These are phyloP conservation scores for Oostethus manadensis DNA, from an alignment of 2,113 vertebrate genomes.

Conservation along the genomic window DNA sequence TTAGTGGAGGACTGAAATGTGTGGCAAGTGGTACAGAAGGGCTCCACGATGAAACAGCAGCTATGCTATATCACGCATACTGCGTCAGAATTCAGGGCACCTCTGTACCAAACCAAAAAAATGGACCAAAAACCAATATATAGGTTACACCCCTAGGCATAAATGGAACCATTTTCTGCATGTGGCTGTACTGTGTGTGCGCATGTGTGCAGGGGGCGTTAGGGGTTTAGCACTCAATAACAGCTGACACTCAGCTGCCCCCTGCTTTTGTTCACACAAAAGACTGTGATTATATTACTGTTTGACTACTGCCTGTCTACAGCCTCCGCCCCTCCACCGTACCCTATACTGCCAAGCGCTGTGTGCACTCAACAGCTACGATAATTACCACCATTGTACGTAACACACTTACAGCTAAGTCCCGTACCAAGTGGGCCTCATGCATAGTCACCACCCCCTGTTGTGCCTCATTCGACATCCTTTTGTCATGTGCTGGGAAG, in stretches of 20 bases:
- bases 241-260: slow-evolving; percentile 75
- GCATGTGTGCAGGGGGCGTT: slow-evolving; percentile 45
- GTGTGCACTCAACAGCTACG: slow-evolving; percentile 64
- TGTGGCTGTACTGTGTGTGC: slow-evolving; percentile 38
- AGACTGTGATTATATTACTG: slow-evolving; percentile 78
- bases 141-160: background rate
- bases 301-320: slow-evolving; percentile 65
- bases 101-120: no score
- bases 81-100: no score
- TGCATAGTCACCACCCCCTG: slow-evolving; percentile 60
- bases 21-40: slow-evolving; percentile 45
- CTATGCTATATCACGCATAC: no score
- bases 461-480: slow-evolving; percentile 39
- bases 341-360: slow-evolving; percentile 63
- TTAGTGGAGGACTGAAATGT: slow-evolving; percentile 39
- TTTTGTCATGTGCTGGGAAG: slow-evolving; percentile 8
- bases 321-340: slow-evolving; percentile 32
- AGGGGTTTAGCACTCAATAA: slow-evolving; percentile 75
- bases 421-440: slow-evolving; percentile 53
- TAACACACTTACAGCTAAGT: slow-evolving; percentile 38
- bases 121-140: no score
- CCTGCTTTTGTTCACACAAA: slow-evolving; percentile 73
- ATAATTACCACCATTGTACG: slow-evolving; percentile 78
- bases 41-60: slow-evolving; percentile 1
- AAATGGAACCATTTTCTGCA: slow-evolving; percentile 44